Conservation (phyloP, 92 coral and sea anemone species). For the Parazoanthus darwini region DNA sequence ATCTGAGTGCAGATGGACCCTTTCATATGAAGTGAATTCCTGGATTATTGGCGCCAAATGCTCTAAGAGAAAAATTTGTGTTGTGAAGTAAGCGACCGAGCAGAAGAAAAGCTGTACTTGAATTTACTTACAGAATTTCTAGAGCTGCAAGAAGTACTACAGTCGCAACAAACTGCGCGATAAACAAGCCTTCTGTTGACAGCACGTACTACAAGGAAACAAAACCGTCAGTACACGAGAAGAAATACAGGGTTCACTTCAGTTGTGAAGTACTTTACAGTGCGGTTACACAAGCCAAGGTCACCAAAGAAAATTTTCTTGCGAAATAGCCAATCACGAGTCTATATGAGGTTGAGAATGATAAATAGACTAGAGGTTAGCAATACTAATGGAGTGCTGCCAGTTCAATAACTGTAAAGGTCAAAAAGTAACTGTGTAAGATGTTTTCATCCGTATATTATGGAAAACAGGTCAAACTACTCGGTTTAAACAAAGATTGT, state of each 20-base stretch:
- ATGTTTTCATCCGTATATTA: too few relatives aligned
- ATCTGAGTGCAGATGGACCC: too few relatives aligned
- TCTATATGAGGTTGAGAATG: too few relatives aligned
- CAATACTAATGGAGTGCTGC: too few relatives aligned
- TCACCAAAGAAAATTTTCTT: too few relatives aligned
- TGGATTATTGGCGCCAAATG: background rate
- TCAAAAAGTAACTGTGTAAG: too few relatives aligned
- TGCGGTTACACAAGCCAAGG: too few relatives aligned
- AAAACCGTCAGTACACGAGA: background rate
- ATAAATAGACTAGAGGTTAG: too few relatives aligned
- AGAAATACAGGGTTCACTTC: background rate
- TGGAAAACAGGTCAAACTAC: too few relatives aligned
- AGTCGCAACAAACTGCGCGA: constrained; percentile 18
- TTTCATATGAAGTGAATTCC: background rate
- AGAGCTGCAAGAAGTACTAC: constrained; percentile 8
- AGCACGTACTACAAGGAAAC: constrained; percentile 10
- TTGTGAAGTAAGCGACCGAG: background rate
- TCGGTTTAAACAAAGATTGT: too few relatives aligned
- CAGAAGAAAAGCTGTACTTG: background rate
- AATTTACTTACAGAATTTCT: constrained; percentile 32
- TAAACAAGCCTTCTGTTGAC: constrained; percentile 20
- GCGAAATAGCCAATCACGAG: too few relatives aligned
- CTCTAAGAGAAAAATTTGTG: background rate
- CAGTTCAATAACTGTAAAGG: too few relatives aligned
- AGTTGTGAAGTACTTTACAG: background rate